Evolutionary conservation across 2,113 vertebrate genomes (phyloP), one percentile per base, ranked within the genome.

Genomic region (Salvelinus namaycush): DNA sequence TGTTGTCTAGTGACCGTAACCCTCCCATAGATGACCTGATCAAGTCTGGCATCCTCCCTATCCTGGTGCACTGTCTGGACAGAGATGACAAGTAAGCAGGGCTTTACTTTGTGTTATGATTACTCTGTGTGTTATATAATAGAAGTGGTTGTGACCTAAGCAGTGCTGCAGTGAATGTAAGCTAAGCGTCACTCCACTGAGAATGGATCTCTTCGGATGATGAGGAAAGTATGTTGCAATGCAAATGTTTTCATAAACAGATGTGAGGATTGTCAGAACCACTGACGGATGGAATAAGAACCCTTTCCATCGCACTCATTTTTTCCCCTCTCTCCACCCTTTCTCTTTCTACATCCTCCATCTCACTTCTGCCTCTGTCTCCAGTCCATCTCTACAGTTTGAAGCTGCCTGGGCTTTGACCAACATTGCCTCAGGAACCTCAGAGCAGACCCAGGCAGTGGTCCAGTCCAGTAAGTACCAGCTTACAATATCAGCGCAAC

Each of bases 351-450:
- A 34, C 16, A 1, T 8, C 12, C 29, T 11, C 31, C 31, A 18
- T 9, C 31, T 8, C 3, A 11, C 31, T 0, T 27, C 74, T n/a
- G 77, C 20, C 5, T 59, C 18, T 79, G 39, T 81, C 81, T 83
- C 2, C 84, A 99, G 98, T 92, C 98, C 98, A 5, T 99, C 97
- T 86, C 94, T 99, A 82, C 98, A 99, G 93, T 99, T 99, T 86
- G 98, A 99, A 89, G 97, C 97, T 74, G 98, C 98, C 0, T 99
- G 98, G 98, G 98, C 98, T 90, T 90, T 99, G 84, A 99, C 97
- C 90, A 99, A 99, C 93, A 99, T 99, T 64, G 98, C 98, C 5
- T 99, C 98, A 65, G 98, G 98, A 81, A 99, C 98, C 62, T 99
- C 98, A 60, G 98, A 99, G 89, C 98, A 99, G 91, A 99, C 98